Conservation (phyloP, 2,797 vertebrate genomes). For the Acomys russatus region DNA sequence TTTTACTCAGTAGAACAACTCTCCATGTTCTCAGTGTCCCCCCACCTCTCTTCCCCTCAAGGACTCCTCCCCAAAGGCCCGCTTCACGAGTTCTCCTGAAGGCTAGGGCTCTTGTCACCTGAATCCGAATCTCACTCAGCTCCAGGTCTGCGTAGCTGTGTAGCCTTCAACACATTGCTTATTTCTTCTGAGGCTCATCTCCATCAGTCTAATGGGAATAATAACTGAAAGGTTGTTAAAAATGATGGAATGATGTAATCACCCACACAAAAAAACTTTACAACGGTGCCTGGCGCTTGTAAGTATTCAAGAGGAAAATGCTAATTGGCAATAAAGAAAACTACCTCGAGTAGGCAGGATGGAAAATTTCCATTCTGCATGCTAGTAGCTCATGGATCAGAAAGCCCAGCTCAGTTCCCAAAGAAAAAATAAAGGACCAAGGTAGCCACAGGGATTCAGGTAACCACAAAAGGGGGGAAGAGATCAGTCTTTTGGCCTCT, state of each 20-base stretch:
- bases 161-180: slow-evolving; percentile 35
- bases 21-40: slow-evolving; percentile 15
- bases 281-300: not conserved
- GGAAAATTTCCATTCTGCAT: not conserved
- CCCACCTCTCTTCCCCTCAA: not conserved
- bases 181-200: slow-evolving; percentile 50
- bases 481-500: slow-evolving; percentile 39
- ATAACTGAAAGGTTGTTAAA: slow-evolving; percentile 25
- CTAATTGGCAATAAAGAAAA: slow-evolving; percentile 45
- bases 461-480: not conserved
- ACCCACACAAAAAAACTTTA: slow-evolving; percentile 51
- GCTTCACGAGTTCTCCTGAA: slow-evolving; percentile 51
- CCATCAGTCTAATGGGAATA: slow-evolving; percentile 50
- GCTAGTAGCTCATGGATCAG: not conserved
- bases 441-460: not conserved
- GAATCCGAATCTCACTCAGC: slow-evolving; percentile 12
- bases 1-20: not conserved
- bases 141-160: slow-evolving; percentile 1
- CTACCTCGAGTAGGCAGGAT: slow-evolving; percentile 12
- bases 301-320: slow-evolving; percentile 59
- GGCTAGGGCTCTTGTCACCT: not conserved
- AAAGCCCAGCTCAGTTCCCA: not conserved
- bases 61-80: not conserved
- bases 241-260: slow-evolving; percentile 52
- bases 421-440: slow-evolving; percentile 51